Evolutionary conservation across 2,113 vertebrate genomes (phyloP), one percentile per base, ranked within the genome.

Genomic region (Hystrix cristata): DNA sequence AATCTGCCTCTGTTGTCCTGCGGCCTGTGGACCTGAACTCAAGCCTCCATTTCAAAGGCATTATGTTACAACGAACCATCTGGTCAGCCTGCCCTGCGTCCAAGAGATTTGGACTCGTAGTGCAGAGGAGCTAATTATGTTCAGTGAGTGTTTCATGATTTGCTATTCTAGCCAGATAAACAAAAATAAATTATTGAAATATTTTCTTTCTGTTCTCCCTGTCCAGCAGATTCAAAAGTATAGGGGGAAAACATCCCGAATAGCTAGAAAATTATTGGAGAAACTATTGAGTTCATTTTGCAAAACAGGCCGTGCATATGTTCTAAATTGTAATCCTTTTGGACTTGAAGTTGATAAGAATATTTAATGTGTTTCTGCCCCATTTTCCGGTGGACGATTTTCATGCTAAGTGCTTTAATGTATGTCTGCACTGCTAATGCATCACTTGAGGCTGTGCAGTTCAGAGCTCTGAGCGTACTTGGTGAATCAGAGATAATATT

Each of bases 161-260:
- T 97, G 98, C 83, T 98, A 93, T 98, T 98, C 97, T 96, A 98
- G 95, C 96, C 97, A 98, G 98, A 98, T 89, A 98, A 98, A 98
- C 97, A 98, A 46, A 98, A 98, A 97, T 98, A 98, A 98, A 98
- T 98, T 97, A 95, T 97, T 94, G 90, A 98, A 98, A 89, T 96
- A 96, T 98, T 98, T 98, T 95, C 83, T 97, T 62, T 96, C 93
- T 80, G 62, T 97, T 97, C 64, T 96, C 72, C 51, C 43, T 89
- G 8, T 95, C 97, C 72, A 95, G 5, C 16, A 69, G 46, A 81
- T 96, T 97, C 83, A 97, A 96, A 97, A 55, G 31, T 78, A 83
- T 4, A 94, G 85, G 59, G 31, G 79, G 38, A 51, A 64, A 62
- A 71, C 88, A 57, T 85, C 89, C 76, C 74, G 90, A 93, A 92